A percentile compares a stretch with the other conserved stretches of the same genome.
Conservation (phyloP, 2,888 invertebrate genomes). For the Catocala nupta region DNA sequence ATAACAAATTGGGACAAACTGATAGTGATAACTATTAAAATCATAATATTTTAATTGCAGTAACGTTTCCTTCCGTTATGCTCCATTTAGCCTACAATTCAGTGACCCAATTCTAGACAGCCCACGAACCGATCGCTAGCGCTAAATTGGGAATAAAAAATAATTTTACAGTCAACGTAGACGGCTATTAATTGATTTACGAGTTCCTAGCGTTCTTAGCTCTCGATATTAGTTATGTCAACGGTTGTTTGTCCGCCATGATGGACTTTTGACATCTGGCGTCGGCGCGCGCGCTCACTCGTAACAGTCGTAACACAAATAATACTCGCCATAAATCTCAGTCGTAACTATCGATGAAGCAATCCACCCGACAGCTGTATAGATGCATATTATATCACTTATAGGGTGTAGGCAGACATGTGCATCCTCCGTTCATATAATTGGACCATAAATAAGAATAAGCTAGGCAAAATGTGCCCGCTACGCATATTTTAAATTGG, state of each 20-base stretch:
- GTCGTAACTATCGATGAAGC: conserved; percentile 48
- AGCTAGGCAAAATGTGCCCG: conserved; percentile 1
- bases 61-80: conserved; percentile 66
- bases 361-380: conserved; percentile 44
- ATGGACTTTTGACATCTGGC: conserved; percentile 61
- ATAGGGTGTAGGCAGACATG: conserved; percentile 23
- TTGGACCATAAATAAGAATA: neutral
- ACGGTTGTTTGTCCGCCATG: conserved; percentile 41
- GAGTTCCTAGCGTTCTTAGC: conserved; percentile 38
- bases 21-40: neutral
- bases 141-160: conserved; percentile 45
- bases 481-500: neutral
- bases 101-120: conserved; percentile 63
- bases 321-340: conserved; percentile 55
- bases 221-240: conserved; percentile 34
- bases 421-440: conserved; percentile 29
- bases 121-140: conserved; percentile 43
- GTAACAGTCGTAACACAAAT: conserved; percentile 43
- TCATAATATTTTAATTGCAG: conserved; percentile 9
- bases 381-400: conserved; percentile 29
- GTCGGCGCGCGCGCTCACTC: conserved; percentile 44
- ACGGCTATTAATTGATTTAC: conserved; percentile 62
- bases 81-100: conserved; percentile 60
- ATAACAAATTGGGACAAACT: neutral
- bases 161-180: conserved; percentile 51